phyloP scores from a whole-genome alignment of 53 echinoderm and acorn worm species.

The Henricia sp. region DNA sequence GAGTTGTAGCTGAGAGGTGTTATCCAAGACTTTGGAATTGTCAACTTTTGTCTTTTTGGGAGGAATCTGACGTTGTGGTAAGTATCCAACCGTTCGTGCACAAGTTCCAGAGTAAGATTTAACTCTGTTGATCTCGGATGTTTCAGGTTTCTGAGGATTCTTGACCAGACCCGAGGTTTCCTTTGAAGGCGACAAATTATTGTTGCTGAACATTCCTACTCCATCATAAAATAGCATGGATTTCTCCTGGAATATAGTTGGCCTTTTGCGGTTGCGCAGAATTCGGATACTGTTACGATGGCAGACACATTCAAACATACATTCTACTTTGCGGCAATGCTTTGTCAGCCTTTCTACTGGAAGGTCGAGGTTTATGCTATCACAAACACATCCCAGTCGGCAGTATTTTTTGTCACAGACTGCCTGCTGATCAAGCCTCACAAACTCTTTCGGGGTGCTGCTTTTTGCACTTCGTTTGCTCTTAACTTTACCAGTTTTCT shows the following conservation, averaged over 20 bases:
- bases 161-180: neutral
- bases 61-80: neutral
- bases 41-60: neutral
- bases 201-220: slow-evolving; percentile 64
- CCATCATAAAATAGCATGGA: slow-evolving; percentile 91
- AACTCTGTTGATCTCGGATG: neutral
- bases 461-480: neutral
- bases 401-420: slow-evolving; percentile 77
- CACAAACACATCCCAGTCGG: slow-evolving; percentile 88
- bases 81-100: slow-evolving; percentile 35
- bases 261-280: slow-evolving; percentile 70
- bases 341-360: slow-evolving; percentile 24
- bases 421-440: slow-evolving; percentile 28
- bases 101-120: neutral
- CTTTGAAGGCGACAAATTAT: neutral
- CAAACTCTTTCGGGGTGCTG: neutral
- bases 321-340: slow-evolving; percentile 83
- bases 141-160: slow-evolving; percentile 36
- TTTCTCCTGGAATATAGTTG: slow-evolving; percentile 59
- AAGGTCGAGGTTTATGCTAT: slow-evolving; percentile 55
- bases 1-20: neutral
- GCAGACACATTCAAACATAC: slow-evolving; percentile 88
- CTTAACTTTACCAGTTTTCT: neutral
- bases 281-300: slow-evolving; percentile 58
- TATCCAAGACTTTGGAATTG: neutral